phyloP scores from a whole-genome alignment of 2,113 vertebrate genomes.

The Meriones unguiculatus region DNA sequence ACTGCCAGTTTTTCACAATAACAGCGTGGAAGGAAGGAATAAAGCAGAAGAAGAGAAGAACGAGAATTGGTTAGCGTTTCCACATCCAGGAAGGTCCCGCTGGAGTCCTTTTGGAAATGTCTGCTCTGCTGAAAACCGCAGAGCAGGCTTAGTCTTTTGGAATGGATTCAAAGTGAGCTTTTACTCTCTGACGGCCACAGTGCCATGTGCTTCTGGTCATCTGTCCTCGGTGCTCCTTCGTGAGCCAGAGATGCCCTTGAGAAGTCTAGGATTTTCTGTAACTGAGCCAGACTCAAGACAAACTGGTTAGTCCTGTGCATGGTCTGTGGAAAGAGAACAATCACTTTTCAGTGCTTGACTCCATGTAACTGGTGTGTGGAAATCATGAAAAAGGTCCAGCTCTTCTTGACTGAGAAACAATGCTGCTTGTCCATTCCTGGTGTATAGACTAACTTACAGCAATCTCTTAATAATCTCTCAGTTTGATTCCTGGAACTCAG shows the following conservation, averaged over 20 bases:
- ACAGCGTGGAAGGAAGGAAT: slow-evolving; percentile 85
- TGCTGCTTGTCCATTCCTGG: not conserved
- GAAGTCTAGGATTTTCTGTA: slow-evolving; percentile 24
- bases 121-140: slow-evolving; percentile 82
- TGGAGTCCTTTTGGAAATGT: slow-evolving; percentile 84
- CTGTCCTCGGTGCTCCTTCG: slow-evolving; percentile 60
- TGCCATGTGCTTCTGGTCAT: slow-evolving; percentile 70
- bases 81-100: slow-evolving; percentile 80
- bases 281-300: not conserved
- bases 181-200: not conserved
- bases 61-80: slow-evolving; percentile 81
- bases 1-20: slow-evolving; percentile 89
- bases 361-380: not conserved
- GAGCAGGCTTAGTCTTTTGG: slow-evolving; percentile 65
- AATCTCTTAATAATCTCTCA: not conserved
- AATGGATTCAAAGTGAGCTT: slow-evolving; percentile 43
- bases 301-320: not conserved
- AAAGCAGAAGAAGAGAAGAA: slow-evolving; percentile 87
- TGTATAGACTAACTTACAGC: slow-evolving; percentile 27
- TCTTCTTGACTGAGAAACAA: not conserved
- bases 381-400: not conserved
- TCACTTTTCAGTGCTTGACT: not conserved
- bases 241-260: slow-evolving; percentile 66
- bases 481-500: not conserved
- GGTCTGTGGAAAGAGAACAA: not conserved